Conservation (phyloP, 2,888 invertebrate species). For the Lasioglossum oenotherae region DNA sequence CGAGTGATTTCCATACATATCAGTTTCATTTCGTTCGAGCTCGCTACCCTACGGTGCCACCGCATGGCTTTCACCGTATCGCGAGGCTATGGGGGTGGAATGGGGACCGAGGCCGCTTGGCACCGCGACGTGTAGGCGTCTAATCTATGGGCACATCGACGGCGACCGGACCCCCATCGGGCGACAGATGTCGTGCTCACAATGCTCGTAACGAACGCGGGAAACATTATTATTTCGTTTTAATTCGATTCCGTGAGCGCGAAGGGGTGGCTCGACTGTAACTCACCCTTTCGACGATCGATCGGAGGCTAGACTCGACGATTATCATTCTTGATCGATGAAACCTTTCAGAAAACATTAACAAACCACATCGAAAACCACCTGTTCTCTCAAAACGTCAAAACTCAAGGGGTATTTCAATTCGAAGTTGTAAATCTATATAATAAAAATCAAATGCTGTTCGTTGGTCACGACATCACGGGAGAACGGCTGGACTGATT, state of each 20-base stretch:
- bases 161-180: slow-evolving; percentile 40
- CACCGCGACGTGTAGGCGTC: slow-evolving; percentile 36
- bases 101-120: slow-evolving; percentile 6
- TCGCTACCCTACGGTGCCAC: slow-evolving; percentile 53
- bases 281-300: slow-evolving; percentile 13
- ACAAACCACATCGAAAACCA: background rate
- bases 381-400: background rate
- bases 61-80: slow-evolving; percentile 45
- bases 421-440: background rate
- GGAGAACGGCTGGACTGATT: too few relatives aligned
- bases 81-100: slow-evolving; percentile 18
- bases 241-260: slow-evolving; percentile 63
- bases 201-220: slow-evolving; percentile 64
- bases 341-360: background rate
- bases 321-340: background rate
- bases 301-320: background rate
- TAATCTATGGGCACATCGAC: slow-evolving; percentile 47
- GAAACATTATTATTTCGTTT: slow-evolving; percentile 64
- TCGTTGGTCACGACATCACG: too few relatives aligned
- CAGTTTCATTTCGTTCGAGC: slow-evolving; percentile 74
- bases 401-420: background rate
- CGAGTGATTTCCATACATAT: slow-evolving; percentile 77
- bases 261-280: background rate
- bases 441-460: too few relatives aligned
- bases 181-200: slow-evolving; percentile 70